Base-by-base conservation (phyloP, 1,140 invertebrate species). In the Pemphigus obesinymphae region DNA sequence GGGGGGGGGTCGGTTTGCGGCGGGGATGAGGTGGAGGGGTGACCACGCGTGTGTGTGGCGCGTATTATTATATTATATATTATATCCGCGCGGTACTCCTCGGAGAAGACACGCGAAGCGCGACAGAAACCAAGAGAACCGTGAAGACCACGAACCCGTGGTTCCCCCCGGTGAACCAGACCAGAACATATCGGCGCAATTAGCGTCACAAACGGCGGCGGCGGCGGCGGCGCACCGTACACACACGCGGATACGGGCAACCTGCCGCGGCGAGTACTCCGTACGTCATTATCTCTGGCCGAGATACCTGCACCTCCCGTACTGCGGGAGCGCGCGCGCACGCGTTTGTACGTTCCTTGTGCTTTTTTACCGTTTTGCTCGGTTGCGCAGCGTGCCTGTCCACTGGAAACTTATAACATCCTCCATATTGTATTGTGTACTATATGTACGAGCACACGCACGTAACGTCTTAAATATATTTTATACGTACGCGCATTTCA, bases 141-240 rank as follows among this genome's bases (percentile, higher is more conserved):
- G 75, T 80, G 75, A 80, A 80, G 75, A 80, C 75, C 75, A 80
- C 75, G 75, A 80, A 80, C 75, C 75, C 75, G 75, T 80, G 75
- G 75, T 80, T 80, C 75, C 73, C 72, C 75, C 75, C 37, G 23
- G 23, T 80, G 53, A 80, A 80, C 76, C 76, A 80, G 76, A 80
- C 76, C 76, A 63, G 55, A 80, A 80, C 76, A 43, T 58, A 63
- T 80, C 76, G 76, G 76, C 76, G 76, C 76, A 80, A 80, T 80
- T 80, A 80, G 37, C 75, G 75, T 78, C 75, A 61, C 55, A 15
- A 61, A 31, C 55, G 55, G 75, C 48, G 20, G 3, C 8, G 70
- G 34, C 34, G 61, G 34, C 73, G 50, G 45, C 0, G 40, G 3
- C 45, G 5, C 43, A 4, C 17, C 6, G 0, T 15, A 23, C 50